phyloP scores from a whole-genome alignment of 2,797 vertebrate genomes.

The Lagodon rhomboides region DNA sequence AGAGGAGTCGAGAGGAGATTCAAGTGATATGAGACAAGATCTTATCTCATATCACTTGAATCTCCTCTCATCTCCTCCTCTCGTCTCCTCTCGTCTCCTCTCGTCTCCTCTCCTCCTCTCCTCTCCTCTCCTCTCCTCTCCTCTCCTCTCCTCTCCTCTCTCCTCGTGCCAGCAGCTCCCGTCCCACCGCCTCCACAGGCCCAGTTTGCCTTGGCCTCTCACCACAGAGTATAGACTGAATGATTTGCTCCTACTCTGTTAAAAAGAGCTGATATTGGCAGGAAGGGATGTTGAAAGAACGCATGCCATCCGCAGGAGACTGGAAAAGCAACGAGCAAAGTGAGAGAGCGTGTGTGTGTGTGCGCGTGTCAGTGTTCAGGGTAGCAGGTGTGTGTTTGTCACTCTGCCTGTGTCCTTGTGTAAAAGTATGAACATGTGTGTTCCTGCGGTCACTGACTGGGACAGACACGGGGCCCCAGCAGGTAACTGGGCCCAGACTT shows the following conservation, averaged over 20 bases:
- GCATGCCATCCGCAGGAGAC: slow-evolving; percentile 57
- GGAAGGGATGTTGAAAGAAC: slow-evolving; percentile 67
- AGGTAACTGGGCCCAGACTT: slow-evolving; percentile 73
- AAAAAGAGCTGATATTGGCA: slow-evolving; percentile 79
- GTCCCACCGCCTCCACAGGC: slow-evolving; percentile 54
- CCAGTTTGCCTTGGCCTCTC: slow-evolving; percentile 67
- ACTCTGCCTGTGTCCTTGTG: slow-evolving; percentile 48
- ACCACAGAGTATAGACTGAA: slow-evolving; percentile 72
- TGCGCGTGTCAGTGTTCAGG: slow-evolving; percentile 23
- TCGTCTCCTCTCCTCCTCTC: neutral
- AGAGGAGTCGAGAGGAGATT: too few species aligned
- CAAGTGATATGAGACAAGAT: too few species aligned
- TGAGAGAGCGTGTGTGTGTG: slow-evolving; percentile 26
- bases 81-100: neutral
- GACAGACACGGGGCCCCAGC: slow-evolving; percentile 66
- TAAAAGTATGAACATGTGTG: slow-evolving; percentile 61
- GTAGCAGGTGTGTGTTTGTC: slow-evolving; percentile 60
- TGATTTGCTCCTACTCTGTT: slow-evolving; percentile 71
- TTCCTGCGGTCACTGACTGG: slow-evolving; percentile 69
- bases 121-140: slow-evolving; percentile 1
- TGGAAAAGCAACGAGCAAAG: slow-evolving; percentile 44
- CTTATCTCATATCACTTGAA: too few species aligned
- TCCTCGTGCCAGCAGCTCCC: slow-evolving; percentile 46
- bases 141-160: slow-evolving; percentile 2
- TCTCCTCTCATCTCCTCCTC: neutral